Evolutionary conservation across 1,140 invertebrate genomes (phyloP), one percentile per base, ranked within the genome.

Genomic region (Micrasema longulum): DNA sequence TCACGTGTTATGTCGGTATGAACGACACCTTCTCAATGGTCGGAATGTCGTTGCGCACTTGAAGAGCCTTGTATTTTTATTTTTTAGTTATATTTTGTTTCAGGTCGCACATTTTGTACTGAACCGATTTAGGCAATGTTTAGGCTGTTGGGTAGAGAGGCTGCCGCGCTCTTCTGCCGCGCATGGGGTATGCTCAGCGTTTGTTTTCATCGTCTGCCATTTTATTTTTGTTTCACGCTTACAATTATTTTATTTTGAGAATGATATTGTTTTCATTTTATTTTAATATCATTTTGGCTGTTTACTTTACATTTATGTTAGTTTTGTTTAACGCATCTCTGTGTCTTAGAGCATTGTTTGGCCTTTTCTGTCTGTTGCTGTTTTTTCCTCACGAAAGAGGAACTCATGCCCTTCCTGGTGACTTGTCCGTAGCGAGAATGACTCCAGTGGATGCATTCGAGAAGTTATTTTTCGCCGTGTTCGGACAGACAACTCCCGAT

Each of bases 381-480:
- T 64, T 69, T 70, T 71, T 69, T 75, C 73, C 70, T 75, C 66
- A 53, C 23, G 74, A 72, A 47, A 65, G 74, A 72, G 74, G 74
- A 75, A 72, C 74, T 75, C 65, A 75, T 72, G 57, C 20, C 41
- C 43, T 23, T 71, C 45, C 36, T 69, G 70, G 52, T 69, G 73
- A 55, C 31, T 67, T 70, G 50, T 85, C 48, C 66, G 83, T 91
- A 96, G 92, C 96, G 81, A 89, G 89, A 83, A 92, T 95, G 89
- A 92, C 91, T 83, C 95, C 95, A 72, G 84, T 97, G 71, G 88
- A 93, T 80, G 95, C 96, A 64, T 96, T 98, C 85, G 97, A 99
- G 88, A 89, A 98, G 82, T 90, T 99, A 47, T 99, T 99, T 90
- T 99, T 99, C 87, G 97, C 97, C 75, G 92, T 99, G 78, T 99